Conservation (phyloP, 1,140 invertebrate genomes). For the Akabosia matsudoensis region DNA sequence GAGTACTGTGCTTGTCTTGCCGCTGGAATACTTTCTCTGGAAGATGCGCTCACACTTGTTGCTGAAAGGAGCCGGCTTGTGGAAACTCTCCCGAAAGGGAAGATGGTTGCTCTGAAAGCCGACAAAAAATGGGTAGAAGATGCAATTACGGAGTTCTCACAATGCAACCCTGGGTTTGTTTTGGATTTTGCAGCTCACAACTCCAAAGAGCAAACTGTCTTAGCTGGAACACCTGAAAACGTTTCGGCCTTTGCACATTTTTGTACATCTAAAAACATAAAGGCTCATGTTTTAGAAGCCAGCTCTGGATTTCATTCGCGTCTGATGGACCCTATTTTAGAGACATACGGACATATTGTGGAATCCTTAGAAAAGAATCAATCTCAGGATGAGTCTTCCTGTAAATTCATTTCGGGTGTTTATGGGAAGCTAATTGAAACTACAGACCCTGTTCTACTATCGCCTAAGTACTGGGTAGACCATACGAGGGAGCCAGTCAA, state of each 20-base stretch:
- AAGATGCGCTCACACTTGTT: constrained; percentile 29
- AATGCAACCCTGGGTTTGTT: background rate
- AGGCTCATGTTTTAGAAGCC: constrained; percentile 3
- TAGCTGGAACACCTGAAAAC: background rate
- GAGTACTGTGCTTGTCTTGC: constrained; percentile 33
- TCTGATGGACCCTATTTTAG: background rate
- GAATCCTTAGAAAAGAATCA: background rate
- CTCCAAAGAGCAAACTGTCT: background rate
- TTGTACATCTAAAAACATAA: background rate
- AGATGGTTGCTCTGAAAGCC: constrained; percentile 32
- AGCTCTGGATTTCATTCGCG: background rate
- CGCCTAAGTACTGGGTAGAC: background rate
- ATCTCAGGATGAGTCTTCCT: background rate
- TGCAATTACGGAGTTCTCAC: background rate
- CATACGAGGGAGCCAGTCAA: constrained; percentile 14
- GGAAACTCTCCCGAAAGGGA: constrained; percentile 30
- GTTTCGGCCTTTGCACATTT: background rate
- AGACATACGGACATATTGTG: background rate
- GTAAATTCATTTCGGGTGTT: constrained; percentile 11
- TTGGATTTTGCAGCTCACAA: background rate
- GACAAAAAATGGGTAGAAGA: background rate
- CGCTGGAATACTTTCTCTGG: constrained; percentile 31
- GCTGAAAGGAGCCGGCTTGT: constrained; percentile 28
- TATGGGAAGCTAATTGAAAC: background rate
- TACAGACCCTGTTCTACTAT: background rate